Conservation (phyloP, 2,888 invertebrate genomes). For the Lampropteryx suffumata region DNA sequence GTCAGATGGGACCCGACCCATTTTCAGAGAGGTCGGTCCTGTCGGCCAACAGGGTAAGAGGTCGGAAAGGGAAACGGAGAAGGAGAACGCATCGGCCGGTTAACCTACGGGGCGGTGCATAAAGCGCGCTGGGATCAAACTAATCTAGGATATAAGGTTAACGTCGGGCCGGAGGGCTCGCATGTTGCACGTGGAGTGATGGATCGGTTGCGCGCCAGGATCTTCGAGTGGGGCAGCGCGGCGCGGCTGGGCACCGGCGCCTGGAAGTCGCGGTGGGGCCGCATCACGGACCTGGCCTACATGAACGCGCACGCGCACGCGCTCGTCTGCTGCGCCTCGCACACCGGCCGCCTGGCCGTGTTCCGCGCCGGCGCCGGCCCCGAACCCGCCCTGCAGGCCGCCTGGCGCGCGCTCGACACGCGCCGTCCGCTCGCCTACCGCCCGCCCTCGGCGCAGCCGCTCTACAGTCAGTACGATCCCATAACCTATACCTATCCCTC, state of each 20-base stretch:
- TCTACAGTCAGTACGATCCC: conserved; percentile 70
- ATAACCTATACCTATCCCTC: too few species aligned
- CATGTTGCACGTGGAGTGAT: too few species aligned
- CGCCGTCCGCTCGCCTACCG: conserved; percentile 65
- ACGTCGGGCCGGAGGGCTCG: too few species aligned
- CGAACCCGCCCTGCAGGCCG: conserved; percentile 89
- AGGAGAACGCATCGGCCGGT: too few species aligned
- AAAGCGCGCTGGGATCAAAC: too few species aligned
- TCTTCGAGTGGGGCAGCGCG: conserved; percentile 93
- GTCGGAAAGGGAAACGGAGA: too few species aligned
- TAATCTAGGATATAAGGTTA: too few species aligned
- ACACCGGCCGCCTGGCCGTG: conserved; percentile 89
- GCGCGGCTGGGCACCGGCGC: conserved; percentile 85
- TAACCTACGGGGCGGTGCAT: too few species aligned
- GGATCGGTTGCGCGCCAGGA: conserved; percentile 75
- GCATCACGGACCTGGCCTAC: conserved; percentile 91
- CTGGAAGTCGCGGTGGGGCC: conserved; percentile 80
- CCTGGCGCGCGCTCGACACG: conserved; percentile 93
- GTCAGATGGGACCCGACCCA: too few species aligned
- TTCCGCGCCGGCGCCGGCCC: conserved; percentile 91
- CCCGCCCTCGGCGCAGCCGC: conserved; percentile 71
- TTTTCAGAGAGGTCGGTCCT: too few species aligned
- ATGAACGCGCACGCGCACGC: conserved; percentile 91
- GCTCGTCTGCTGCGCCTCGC: conserved; percentile 88
- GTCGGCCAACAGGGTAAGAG: too few species aligned